Evolutionary conservation across 2,888 invertebrate species (phyloP), one percentile per base, ranked within the genome.

Genomic region (Ormia ochracea): DNA sequence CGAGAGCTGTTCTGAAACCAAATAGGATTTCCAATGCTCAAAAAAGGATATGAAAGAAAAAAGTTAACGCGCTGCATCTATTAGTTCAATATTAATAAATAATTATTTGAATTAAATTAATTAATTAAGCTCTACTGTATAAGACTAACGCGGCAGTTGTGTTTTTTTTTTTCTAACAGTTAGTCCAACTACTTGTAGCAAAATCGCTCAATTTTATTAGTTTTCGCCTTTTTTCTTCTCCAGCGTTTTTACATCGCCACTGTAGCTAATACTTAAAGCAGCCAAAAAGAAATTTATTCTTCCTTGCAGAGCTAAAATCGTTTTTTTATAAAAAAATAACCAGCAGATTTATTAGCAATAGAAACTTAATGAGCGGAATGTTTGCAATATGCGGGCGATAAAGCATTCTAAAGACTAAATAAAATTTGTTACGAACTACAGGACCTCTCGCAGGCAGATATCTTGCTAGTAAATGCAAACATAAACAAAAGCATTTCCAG

Each of bases 331-430:
- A 59, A 5, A 33, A 19, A 61, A 10, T 17, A 61, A 21, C 6
- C 2, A 43, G 17, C 43, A 43, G 31, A 43, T 43, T 61, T 61
- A 26, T 43, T 26, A 28, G 41, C n/a, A 43, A 61, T 61, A 61
- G 43, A 61, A 61, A 61, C 10, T 59, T 61, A 61, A 43, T 31
- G 61, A 61, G 31, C 31, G 26, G n/a, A 61, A 14, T 23, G 23
- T 21, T n/a, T 38, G 36, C 21, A 38, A n/a, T 38, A 14, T 58
- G 36, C 38, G 36, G 56, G 9, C 12, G 23, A 58, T 38, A 38
- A 58, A 33, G 14, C 36, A 23, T 14, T 21, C 21, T n/a, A 38
- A 56, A 56, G 38, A 23, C n/a, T 36, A 7, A n/a, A 58, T 38
- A 38, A 23, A 36, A 23, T 21, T 58, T 36, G 21, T 28, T 28